These are phyloP conservation scores for Palythoa grandis DNA, from an alignment of 92 coral and sea anemone species.

Conservation along the genomic window DNA sequence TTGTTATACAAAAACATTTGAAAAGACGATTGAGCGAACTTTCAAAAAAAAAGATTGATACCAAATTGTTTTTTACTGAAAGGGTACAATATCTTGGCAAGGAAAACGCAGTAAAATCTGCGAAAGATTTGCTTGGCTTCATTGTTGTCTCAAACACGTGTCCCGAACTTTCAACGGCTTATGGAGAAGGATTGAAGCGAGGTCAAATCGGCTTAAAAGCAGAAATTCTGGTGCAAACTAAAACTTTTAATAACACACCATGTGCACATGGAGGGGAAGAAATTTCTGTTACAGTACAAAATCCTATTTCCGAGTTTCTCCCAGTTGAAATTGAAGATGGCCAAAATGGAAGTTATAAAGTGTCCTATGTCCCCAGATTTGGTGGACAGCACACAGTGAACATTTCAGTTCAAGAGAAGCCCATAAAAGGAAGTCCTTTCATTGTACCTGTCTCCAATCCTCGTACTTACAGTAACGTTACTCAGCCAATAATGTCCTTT, in stretches of 20 bases:
- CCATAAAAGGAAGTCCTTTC: constrained; percentile 85
- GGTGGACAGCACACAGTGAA: constrained; percentile 81
- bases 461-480: constrained; percentile 74
- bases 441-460: constrained; percentile 79
- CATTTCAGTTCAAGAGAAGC: constrained; percentile 74
- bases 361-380: constrained; percentile 73
- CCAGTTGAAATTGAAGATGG: constrained; percentile 69
- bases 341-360: constrained; percentile 83
- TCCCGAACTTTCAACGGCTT: constrained; percentile 76
- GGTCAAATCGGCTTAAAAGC: constrained; percentile 82
- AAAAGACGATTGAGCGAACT: constrained; percentile 81
- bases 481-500: constrained; percentile 73
- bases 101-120: constrained; percentile 58
- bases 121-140: constrained; percentile 72
- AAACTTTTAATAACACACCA: constrained; percentile 71
- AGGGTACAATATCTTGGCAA: constrained; percentile 69
- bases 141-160: constrained; percentile 79
- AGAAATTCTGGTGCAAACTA: constrained; percentile 71
- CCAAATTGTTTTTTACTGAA: constrained; percentile 55
- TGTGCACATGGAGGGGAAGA: constrained; percentile 82
- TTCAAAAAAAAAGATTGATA: constrained; percentile 66
- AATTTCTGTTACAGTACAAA: constrained; percentile 73
- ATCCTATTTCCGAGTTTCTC: constrained; percentile 60
- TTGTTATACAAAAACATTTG: constrained; percentile 90
- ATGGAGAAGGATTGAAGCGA: constrained; percentile 88